Conservation (phyloP, 2,113 vertebrate species). For the Struthio camelus region DNA sequence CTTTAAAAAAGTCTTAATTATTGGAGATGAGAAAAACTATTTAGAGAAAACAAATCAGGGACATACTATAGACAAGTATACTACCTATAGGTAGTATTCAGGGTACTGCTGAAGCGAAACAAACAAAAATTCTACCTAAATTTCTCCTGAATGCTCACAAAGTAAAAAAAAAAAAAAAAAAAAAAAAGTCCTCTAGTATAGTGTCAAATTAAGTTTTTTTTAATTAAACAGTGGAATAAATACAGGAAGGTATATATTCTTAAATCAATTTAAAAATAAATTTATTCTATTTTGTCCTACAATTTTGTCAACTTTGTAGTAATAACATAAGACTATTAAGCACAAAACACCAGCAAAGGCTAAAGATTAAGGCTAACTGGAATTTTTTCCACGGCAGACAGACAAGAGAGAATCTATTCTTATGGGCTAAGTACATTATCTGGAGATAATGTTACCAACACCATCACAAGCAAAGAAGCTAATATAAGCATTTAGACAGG, state of each 20-base stretch:
- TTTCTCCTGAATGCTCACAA: background rate
- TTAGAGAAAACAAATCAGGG: background rate
- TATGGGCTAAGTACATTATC: background rate
- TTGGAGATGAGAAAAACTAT: background rate
- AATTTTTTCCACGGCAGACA: background rate
- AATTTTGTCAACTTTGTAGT: background rate
- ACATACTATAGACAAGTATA: background rate
- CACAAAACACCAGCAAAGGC: background rate
- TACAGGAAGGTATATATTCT: no score
- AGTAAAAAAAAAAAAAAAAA: no score
- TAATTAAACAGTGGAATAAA: no score
- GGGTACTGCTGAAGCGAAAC: background rate
- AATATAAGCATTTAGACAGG: background rate
- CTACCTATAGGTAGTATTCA: background rate
- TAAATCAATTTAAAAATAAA: background rate
- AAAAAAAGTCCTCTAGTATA: background rate
- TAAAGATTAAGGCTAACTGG: background rate
- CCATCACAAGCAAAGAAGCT: background rate
- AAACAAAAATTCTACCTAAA: background rate
- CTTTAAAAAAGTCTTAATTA: background rate
- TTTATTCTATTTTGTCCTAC: background rate
- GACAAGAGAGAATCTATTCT: background rate
- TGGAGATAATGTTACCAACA: background rate
- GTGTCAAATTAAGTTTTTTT: background rate
- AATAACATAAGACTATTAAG: background rate